A percentile compares a stretch with the other conserved stretches of the same genome.
These are phyloP conservation scores for Poeciliopsis turneri DNA, from an alignment of 2,797 vertebrate genomes.

Conservation along the genomic window DNA sequence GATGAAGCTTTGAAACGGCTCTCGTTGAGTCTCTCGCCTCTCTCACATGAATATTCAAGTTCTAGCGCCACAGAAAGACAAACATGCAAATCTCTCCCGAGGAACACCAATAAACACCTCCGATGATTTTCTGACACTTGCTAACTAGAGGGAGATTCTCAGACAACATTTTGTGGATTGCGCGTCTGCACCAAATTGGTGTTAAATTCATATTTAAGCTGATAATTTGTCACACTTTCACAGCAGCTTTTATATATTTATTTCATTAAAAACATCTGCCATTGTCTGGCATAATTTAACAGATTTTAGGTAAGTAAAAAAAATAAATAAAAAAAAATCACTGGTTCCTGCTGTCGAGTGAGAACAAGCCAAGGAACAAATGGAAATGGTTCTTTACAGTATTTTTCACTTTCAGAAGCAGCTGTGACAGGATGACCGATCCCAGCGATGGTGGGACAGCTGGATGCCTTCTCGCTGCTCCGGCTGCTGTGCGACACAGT, in stretches of 20 bases:
- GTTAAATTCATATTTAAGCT: background rate
- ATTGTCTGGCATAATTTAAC: background rate
- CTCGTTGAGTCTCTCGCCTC: background rate
- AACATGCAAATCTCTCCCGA: background rate
- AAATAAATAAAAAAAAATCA: background rate
- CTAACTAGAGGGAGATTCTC: background rate
- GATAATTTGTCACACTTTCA: background rate
- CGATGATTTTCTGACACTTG: background rate
- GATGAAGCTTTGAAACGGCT: background rate
- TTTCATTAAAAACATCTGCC: background rate
- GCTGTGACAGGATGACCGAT: conserved; percentile 27
- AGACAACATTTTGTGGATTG: background rate
- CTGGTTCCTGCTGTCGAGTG: background rate
- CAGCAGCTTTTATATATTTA: background rate
- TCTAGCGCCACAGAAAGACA: background rate
- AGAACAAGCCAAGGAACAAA: background rate
- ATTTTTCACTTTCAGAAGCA: background rate
- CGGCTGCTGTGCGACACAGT: conserved; percentile 40
- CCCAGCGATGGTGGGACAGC: conserved; percentile 50
- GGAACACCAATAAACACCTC: background rate
- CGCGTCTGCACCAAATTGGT: background rate
- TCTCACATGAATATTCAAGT: background rate
- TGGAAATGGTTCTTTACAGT: background rate
- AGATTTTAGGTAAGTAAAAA: background rate
- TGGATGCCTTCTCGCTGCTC: conserved; percentile 34